Conservation (phyloP, 2,113 vertebrate species). For the Emydocephalus ijimae region DNA sequence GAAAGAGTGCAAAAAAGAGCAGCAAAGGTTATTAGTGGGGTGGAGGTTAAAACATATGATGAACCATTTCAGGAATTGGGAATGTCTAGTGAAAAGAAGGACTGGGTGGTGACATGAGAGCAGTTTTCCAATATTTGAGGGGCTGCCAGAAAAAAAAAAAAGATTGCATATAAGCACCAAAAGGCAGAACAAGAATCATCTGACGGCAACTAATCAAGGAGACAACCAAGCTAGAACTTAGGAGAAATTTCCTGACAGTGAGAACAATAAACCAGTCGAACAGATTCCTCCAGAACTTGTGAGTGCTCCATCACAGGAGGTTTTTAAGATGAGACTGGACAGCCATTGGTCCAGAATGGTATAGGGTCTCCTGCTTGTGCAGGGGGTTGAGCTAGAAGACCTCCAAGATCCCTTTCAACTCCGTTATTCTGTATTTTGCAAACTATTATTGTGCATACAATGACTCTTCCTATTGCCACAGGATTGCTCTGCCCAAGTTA, state of each 20-base stretch:
- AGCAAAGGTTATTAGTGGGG: neutral
- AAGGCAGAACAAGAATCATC: neutral
- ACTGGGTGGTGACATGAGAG: neutral
- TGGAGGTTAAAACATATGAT: neutral
- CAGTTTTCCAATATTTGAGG: neutral
- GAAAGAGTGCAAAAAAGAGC: neutral
- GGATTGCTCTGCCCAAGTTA: neutral
- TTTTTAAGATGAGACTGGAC: neutral
- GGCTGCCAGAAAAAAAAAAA: neutral
- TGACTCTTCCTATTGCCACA: neutral
- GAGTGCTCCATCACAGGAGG: neutral
- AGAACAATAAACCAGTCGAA: neutral
- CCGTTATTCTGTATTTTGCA: neutral
- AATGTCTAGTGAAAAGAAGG: neutral
- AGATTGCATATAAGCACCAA: neutral
- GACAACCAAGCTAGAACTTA: neutral
- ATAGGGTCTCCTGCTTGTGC: neutral
- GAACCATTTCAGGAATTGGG: neutral
- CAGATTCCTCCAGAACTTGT: neutral
- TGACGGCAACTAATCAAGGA: neutral
- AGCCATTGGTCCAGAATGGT: neutral
- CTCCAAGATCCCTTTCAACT: neutral
- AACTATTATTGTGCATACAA: neutral
- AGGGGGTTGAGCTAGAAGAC: neutral
- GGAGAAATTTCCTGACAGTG: neutral